A percentile compares a stretch with the other conserved stretches of the same genome.
Evolutionary conservation across 2,888 invertebrate genomes (phyloP).

Genomic region (Drosophila fungiperda): DNA sequence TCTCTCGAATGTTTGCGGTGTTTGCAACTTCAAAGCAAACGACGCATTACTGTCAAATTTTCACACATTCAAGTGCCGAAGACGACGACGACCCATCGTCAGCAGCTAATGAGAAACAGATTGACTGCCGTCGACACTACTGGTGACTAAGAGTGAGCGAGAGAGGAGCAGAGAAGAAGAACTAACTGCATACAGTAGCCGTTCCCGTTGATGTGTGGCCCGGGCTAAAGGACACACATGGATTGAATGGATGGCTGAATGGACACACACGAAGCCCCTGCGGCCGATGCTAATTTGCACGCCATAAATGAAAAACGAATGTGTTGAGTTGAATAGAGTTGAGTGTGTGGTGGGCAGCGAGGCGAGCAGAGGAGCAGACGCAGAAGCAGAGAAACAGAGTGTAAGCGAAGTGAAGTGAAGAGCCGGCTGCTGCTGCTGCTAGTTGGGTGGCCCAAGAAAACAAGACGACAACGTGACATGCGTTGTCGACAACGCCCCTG

Average conservation of each 20-base stretch:
- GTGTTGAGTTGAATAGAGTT: slow-evolving; percentile 59
- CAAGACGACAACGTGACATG: slow-evolving; percentile 46
- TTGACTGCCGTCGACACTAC: slow-evolving; percentile 33
- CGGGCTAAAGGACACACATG: slow-evolving; percentile 62
- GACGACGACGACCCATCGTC: slow-evolving; percentile 16
- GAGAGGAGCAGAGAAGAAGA: background rate
- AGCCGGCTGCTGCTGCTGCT: slow-evolving; percentile 46
- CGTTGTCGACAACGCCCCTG: slow-evolving; percentile 62
- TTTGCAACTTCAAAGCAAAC: slow-evolving; percentile 68
- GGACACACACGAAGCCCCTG: slow-evolving; percentile 67
- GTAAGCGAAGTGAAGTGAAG: slow-evolving; percentile 51
- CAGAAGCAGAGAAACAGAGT: slow-evolving; percentile 3
- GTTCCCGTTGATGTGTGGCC: slow-evolving; percentile 50
- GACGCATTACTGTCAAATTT: slow-evolving; percentile 69
- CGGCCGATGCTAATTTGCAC: slow-evolving; percentile 78
- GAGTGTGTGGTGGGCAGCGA: slow-evolving; percentile 4
- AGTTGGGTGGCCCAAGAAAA: slow-evolving; percentile 52
- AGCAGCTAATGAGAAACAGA: slow-evolving; percentile 61
- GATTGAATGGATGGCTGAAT: slow-evolving; percentile 1
- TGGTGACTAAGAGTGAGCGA: background rate
- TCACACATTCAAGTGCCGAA: slow-evolving; percentile 65
- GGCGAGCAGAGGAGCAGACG: background rate
- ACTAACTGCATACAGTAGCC: slow-evolving; percentile 53
- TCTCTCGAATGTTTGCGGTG: slow-evolving; percentile 13
- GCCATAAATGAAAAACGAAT: slow-evolving; percentile 79